Evolutionary conservation across 2,888 invertebrate genomes (phyloP), one percentile per base, ranked within the genome.

Genomic region (Syrphus vitripennis): DNA sequence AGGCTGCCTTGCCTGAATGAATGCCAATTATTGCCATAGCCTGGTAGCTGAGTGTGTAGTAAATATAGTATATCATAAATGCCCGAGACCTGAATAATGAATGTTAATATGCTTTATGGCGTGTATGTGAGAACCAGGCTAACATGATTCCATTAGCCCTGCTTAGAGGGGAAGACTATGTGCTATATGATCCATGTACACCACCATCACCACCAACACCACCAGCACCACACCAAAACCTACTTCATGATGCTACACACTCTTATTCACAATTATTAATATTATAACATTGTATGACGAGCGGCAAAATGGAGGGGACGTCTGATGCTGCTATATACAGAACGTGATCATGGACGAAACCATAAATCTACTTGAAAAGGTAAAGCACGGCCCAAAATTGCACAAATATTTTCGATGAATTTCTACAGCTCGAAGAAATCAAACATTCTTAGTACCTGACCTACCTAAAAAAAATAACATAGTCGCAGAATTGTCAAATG

Each of bases 81-180:
- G 82, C 86, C 78, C 72, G 74, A 81, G 86, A 81, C 71, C 70
- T 86, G 82, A 86, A 86, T 86, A 86, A 86, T 86, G 86, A 86
- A 86, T 86, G 86, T 82, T 86, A 86, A 86, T 86, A 86, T 86
- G 86, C 82, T 82, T 86, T 86, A 86, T 82, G 86, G 86, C 57
- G 37, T 75, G 86, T 77, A 75, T 84, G 86, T 82, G 82, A 72
- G 82, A 57, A 34, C 70, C 78, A 29, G 61, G 69, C 77, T 55
- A 70, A 82, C 76, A 72, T 82, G 77, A 86, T 82, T 77, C 77
- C 82, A 86, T 81, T 83, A 83, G 70, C 67, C 59, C 21, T 19
- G 29, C 61, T 59, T 57, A 57, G 50, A 24, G 37, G 34, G 34
- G 10, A 6, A n/a, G n/a, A 26, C 7, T 40, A n/a, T n/a, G 9